Conservation (phyloP, 2,888 invertebrate genomes). For the Hermaeophaga mercurialis region DNA sequence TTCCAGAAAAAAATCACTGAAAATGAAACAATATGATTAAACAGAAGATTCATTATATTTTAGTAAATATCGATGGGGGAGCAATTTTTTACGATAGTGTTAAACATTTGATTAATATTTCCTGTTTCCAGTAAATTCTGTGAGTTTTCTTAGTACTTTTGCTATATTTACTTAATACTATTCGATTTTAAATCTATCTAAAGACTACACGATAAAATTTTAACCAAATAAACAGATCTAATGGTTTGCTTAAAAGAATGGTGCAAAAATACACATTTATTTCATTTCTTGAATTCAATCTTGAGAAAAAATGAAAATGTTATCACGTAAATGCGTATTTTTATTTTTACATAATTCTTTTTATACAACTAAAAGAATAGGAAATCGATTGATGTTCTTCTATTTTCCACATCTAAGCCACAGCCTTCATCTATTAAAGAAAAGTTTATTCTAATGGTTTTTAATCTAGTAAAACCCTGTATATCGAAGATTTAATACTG, state of each 20-base stretch:
- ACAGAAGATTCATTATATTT: neutral
- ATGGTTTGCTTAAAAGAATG: conserved; percentile 4
- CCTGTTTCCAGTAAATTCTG: conserved; percentile 11
- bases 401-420: conserved; percentile 34
- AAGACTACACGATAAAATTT: conserved; percentile 15
- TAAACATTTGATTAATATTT: neutral
- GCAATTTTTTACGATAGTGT: conserved; percentile 1
- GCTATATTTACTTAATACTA: conserved; percentile 14
- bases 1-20: too few relatives aligned
- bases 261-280: conserved; percentile 2
- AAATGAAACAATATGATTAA: too few relatives aligned
- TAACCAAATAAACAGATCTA: conserved; percentile 18
- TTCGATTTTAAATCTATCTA: conserved; percentile 11
- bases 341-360: conserved; percentile 18
- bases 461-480: conserved; percentile 40
- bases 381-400: conserved; percentile 17
- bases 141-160: too few relatives aligned
- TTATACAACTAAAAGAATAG: conserved; percentile 6
- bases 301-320: neutral
- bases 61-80: neutral
- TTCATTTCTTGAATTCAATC: neutral
- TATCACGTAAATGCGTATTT: conserved; percentile 15
- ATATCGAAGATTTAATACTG: conserved; percentile 40
- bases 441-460: conserved; percentile 29
- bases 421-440: conserved; percentile 35